phyloP scores from a whole-genome alignment of 2,888 invertebrate species.

The Rhyacophila evoluta region DNA sequence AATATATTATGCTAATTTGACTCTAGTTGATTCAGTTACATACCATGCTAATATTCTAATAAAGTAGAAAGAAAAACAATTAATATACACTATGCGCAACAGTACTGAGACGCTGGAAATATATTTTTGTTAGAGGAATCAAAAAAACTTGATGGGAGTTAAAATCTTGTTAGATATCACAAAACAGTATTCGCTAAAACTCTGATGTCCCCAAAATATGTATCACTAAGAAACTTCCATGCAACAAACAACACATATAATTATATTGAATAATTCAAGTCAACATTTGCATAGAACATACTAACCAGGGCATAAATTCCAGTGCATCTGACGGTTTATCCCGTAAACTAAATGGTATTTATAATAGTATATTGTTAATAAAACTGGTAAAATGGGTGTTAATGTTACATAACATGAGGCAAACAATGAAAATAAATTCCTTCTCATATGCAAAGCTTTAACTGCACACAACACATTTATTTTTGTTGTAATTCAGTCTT shows the following conservation, averaged over 20 bases:
- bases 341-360: conserved; percentile 78
- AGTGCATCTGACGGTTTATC: conserved; percentile 80
- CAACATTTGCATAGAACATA: conserved; percentile 62
- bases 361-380: conserved; percentile 57
- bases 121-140: background rate
- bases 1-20: background rate
- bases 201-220: conserved; percentile 53
- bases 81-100: conserved; percentile 29
- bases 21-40: background rate
- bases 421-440: no score
- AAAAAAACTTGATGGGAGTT: conserved; percentile 1
- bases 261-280: conserved; percentile 23
- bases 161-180: background rate
- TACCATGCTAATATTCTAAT: conserved; percentile 9
- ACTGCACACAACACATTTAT: no score
- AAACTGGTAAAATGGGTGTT: conserved; percentile 43
- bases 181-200: background rate
- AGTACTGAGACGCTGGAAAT: conserved; percentile 45
- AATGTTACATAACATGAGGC: conserved; percentile 39
- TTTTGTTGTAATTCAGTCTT: no score
- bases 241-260: conserved; percentile 42
- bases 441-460: no score
- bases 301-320: conserved; percentile 86
- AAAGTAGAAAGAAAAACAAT: conserved; percentile 21
- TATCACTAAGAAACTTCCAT: conserved; percentile 52